Conservation (phyloP, 1,140 invertebrate genomes). For the Atta cephalotes region DNA sequence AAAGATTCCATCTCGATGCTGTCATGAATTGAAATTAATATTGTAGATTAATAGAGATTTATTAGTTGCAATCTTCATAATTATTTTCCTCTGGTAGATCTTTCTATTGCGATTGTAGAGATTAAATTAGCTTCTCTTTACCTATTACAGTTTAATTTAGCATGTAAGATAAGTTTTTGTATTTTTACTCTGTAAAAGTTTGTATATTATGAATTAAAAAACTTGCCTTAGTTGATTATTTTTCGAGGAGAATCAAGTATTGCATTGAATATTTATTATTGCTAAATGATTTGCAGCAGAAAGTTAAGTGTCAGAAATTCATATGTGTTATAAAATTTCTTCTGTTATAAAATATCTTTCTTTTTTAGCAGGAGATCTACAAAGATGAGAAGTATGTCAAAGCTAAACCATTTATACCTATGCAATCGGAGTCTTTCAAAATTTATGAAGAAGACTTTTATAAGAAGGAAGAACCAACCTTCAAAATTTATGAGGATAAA, state of each 20-base stretch:
- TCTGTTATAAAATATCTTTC: not conserved
- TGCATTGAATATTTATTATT: not conserved
- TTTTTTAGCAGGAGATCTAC: constrained; percentile 77
- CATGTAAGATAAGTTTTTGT: not conserved
- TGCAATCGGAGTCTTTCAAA: constrained; percentile 86
- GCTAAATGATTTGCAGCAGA: not conserved
- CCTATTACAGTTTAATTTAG: not conserved
- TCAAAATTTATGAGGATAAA: constrained; percentile 91
- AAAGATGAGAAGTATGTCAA: constrained; percentile 85
- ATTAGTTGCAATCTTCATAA: not conserved
- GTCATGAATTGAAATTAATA: not conserved
- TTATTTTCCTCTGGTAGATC: too few relatives aligned
- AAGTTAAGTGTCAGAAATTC: not conserved
- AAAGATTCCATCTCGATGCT: not conserved
- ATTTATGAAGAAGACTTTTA: constrained; percentile 79
- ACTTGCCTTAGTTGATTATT: not conserved
- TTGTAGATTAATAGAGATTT: not conserved
- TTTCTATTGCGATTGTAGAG: not conserved
- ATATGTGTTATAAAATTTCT: not conserved
- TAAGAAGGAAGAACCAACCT: constrained; percentile 83
- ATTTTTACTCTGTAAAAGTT: too few relatives aligned
- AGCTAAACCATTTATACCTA: constrained; percentile 76
- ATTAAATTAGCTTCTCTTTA: not conserved
- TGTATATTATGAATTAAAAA: too few relatives aligned
- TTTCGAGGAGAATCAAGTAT: not conserved